A percentile compares a stretch with the other conserved stretches of the same genome.
These are phyloP conservation scores for Otolemur garnettii DNA, from an alignment of 2,113 vertebrate species.

Conservation along the genomic window DNA sequence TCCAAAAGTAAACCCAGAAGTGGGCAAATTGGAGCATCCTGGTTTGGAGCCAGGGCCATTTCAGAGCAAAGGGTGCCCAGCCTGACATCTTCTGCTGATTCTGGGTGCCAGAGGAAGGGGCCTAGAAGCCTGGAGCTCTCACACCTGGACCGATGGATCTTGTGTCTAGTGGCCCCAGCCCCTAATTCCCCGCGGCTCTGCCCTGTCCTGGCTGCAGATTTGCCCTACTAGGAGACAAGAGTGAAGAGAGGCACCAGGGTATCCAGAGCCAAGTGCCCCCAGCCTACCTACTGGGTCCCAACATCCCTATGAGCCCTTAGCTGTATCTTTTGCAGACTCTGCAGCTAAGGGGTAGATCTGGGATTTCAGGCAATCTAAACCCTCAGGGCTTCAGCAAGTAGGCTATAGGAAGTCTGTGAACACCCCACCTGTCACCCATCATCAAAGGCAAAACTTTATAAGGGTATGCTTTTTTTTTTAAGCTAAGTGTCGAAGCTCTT, in stretches of 20 bases:
- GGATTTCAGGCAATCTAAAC: neutral
- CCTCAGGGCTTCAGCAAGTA: neutral
- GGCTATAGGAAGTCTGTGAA: neutral
- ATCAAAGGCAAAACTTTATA: neutral
- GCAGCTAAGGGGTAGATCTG: neutral
- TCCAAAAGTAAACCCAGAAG: neutral
- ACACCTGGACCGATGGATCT: neutral
- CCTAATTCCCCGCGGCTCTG: accelerated
- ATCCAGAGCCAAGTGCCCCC: neutral
- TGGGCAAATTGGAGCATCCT: no score
- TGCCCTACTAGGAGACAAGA: neutral
- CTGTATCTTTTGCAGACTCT: neutral
- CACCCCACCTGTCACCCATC: neutral
- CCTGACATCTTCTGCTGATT: neutral
- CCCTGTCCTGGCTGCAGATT: neutral
- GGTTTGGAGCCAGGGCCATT: neutral
- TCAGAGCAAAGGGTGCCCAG: neutral
- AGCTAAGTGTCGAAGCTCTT: neutral
- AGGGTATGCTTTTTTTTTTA: neutral
- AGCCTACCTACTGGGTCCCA: no score
- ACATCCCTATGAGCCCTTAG: neutral
- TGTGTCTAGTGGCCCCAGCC: neutral
- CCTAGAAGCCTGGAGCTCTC: neutral
- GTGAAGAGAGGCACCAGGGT: neutral
- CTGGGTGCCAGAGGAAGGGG: neutral